Conservation (phyloP, 64 coral and sea anemone genomes). For the Exaiptasia diaphana region DNA sequence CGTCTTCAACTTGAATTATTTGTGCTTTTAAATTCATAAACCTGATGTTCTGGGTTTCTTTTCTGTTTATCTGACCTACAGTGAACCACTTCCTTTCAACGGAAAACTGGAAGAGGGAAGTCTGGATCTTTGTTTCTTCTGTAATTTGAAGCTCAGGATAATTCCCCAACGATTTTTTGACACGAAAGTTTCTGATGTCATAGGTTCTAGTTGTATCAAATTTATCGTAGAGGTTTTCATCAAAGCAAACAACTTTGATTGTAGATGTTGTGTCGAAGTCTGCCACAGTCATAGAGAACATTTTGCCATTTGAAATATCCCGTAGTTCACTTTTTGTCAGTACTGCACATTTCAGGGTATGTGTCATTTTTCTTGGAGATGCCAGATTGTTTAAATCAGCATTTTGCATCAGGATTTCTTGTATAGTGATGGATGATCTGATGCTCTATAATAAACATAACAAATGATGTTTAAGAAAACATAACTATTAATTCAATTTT, state of each 20-base stretch:
- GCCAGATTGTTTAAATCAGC: neutral
- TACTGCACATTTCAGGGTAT: neutral
- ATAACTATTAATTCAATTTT: too few relatives aligned
- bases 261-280: neutral
- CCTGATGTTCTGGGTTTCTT: slow-evolving; percentile 15
- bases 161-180: neutral
- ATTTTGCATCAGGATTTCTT: neutral
- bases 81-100: neutral
- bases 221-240: neutral
- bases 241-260: slow-evolving; percentile 6
- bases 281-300: neutral
- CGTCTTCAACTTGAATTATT: neutral
- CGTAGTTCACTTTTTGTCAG: slow-evolving; percentile 1
- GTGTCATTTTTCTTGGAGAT: neutral
- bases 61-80: neutral
- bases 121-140: neutral
- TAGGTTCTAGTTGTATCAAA: slow-evolving; percentile 16
- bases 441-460: neutral
- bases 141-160: neutral
- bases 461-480: too few relatives aligned
- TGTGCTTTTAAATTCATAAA: slow-evolving; percentile 16
- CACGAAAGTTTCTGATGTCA: neutral
- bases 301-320: neutral
- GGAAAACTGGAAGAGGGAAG: neutral
- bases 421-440: neutral